These are phyloP conservation scores for Latrodectus geometricus DNA, from an alignment of 1,140 invertebrate species.

Conservation along the genomic window DNA sequence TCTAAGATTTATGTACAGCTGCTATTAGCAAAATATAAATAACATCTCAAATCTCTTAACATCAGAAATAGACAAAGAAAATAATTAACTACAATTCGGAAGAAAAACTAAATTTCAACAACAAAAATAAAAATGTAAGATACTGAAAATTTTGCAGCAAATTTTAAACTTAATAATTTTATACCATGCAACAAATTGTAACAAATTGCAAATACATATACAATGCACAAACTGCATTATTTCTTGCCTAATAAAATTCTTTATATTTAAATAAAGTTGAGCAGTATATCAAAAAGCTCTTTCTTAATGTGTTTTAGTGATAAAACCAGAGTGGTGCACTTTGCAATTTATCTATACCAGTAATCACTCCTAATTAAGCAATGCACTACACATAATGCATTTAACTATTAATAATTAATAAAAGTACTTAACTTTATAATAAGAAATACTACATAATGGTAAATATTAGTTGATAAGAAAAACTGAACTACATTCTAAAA, in stretches of 20 bases:
- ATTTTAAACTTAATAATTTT: too few relatives aligned
- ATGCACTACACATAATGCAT: not conserved
- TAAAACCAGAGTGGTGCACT: not conserved
- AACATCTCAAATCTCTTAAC: conserved; percentile 13
- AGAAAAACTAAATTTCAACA: not conserved
- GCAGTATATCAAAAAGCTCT: conserved; percentile 8
- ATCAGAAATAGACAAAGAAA: conserved; percentile 16
- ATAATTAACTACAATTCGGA: not conserved
- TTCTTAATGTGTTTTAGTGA: not conserved
- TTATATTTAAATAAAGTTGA: not conserved
- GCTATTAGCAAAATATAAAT: conserved; percentile 36
- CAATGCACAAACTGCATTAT: too few relatives aligned
- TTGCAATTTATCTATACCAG: not conserved
- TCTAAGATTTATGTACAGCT: conserved; percentile 26
- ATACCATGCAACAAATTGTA: too few relatives aligned
- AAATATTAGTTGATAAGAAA: too few relatives aligned
- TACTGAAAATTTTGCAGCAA: too few relatives aligned
- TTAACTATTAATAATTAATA: too few relatives aligned
- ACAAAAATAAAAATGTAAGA: not conserved
- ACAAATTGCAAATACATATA: too few relatives aligned
- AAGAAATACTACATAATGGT: too few relatives aligned
- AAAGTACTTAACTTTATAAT: too few relatives aligned
- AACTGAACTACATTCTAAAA: too few relatives aligned
- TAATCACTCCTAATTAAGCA: not conserved
- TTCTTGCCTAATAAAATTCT: not conserved